Evolutionary conservation across 2,113 vertebrate species (phyloP).

Genomic region (Dinomys branickii): DNA sequence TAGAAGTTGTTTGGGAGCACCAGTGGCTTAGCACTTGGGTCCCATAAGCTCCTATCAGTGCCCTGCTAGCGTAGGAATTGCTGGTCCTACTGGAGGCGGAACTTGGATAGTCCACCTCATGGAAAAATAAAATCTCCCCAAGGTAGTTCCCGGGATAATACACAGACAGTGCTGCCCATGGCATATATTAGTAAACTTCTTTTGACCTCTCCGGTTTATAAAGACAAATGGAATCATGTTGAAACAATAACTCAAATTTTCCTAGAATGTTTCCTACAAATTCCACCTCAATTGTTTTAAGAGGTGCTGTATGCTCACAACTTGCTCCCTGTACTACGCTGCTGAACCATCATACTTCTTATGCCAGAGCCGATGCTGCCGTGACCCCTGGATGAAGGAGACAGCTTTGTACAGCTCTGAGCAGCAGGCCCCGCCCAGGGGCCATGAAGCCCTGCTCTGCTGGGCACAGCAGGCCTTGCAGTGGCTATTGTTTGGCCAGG

Average conservation of each 20-base stretch:
- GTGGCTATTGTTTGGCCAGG: not conserved
- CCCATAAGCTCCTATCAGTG: not conserved
- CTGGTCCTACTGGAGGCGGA: not conserved
- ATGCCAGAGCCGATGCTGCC: not conserved
- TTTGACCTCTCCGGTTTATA: not conserved
- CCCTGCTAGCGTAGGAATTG: not conserved
- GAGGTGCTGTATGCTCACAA: not conserved
- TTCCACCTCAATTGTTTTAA: not conserved
- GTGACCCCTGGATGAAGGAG: not conserved
- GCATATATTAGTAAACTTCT: not conserved
- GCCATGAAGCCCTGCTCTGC: not conserved
- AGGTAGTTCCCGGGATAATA: not conserved
- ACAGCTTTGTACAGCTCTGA: not conserved
- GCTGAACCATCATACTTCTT: not conserved
- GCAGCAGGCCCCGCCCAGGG: not conserved
- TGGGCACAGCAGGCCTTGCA: not conserved
- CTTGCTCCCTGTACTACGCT: not conserved
- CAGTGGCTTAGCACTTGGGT: not conserved
- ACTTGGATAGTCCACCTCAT: not conserved
- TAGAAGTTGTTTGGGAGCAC: not conserved
- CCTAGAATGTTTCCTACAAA: not conserved
- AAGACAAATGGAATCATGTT: slow-evolving; percentile 20
- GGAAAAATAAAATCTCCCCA: not conserved
- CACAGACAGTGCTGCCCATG: not conserved
- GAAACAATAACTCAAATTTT: slow-evolving; percentile 1